phyloP scores from a whole-genome alignment of 2,797 vertebrate species.

The Podarcis lilfordi region DNA sequence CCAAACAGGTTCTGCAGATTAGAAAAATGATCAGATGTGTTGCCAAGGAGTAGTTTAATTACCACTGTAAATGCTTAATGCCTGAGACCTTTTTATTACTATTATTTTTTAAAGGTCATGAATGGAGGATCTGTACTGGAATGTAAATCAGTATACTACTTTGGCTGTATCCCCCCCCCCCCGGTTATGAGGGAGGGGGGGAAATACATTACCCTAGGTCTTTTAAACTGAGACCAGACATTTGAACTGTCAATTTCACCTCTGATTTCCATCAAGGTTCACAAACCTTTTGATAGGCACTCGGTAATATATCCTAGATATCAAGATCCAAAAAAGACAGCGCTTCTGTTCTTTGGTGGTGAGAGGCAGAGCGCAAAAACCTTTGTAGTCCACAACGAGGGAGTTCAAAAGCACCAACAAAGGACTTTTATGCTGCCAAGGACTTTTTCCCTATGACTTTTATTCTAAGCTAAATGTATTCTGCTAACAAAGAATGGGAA shows the following conservation, averaged over 20 bases:
- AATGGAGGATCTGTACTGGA: constrained; percentile 58
- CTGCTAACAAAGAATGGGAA: constrained; percentile 79
- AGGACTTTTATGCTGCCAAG: constrained; percentile 78
- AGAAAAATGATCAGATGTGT: constrained; percentile 35
- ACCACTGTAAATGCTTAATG: constrained; percentile 44
- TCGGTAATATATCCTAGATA: constrained; percentile 79
- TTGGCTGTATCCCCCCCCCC: constrained; percentile 58
- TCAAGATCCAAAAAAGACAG: constrained; percentile 70
- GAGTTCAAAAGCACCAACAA: constrained; percentile 85
- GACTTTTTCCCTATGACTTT: constrained; percentile 77
- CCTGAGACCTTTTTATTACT: constrained; percentile 27
- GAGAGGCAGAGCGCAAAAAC: constrained; percentile 72
- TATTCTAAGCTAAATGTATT: constrained; percentile 82
- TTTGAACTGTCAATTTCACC: constrained; percentile 84
- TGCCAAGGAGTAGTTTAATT: constrained; percentile 57
- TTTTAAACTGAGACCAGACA: constrained; percentile 79
- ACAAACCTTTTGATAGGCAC: constrained; percentile 77
- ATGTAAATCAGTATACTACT: constrained; percentile 67
- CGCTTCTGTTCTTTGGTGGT: constrained; percentile 78
- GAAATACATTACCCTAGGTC: constrained; percentile 77
- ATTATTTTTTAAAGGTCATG: constrained; percentile 11
- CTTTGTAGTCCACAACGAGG: constrained; percentile 82
- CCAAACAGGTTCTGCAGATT: constrained; percentile 50
- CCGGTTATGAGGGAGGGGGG: constrained; percentile 66
- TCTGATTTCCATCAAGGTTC: constrained; percentile 82